Conservation (phyloP, 2,113 vertebrate genomes). For the Xerus inauris region DNA sequence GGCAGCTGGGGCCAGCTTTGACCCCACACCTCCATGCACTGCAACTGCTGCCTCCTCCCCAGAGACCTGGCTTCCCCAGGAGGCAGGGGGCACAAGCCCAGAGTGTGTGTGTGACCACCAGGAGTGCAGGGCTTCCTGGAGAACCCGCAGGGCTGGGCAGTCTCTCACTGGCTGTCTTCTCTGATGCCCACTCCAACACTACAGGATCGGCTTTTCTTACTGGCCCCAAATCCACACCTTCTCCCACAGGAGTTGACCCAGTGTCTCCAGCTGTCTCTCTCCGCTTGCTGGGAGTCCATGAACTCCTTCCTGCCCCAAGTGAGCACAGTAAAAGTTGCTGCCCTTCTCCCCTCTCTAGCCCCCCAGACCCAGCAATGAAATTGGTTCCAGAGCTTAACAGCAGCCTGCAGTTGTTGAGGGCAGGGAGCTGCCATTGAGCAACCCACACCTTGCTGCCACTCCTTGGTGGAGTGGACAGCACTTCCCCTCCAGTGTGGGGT, state of each 20-base stretch:
- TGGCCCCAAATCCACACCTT: neutral
- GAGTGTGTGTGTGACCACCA: neutral
- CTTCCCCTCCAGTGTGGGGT: rapidly evolving
- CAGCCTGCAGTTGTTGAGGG: rapidly evolving
- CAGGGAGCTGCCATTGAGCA: rapidly evolving
- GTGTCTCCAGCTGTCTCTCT: neutral
- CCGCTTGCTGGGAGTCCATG: neutral
- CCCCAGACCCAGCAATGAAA: neutral
- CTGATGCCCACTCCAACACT: rapidly evolving
- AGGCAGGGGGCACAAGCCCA: neutral
- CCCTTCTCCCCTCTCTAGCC: neutral
- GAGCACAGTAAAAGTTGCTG: rapidly evolving
- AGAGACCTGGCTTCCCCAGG: neutral
- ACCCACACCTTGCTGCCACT: too few relatives aligned
- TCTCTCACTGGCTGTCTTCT: rapidly evolving
- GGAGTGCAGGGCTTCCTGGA: neutral
- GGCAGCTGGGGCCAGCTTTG: neutral
- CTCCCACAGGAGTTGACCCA: too few relatives aligned
- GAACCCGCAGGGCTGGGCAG: neutral
- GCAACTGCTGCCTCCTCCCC: neutral
- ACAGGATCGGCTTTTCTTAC: neutral
- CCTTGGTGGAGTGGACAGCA: rapidly evolving
- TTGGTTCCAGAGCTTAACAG: rapidly evolving
- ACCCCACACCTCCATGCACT: neutral
- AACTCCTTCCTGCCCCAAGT: rapidly evolving